Base-by-base conservation (phyloP, 1,140 invertebrate species). In the Aplysia californica region DNA sequence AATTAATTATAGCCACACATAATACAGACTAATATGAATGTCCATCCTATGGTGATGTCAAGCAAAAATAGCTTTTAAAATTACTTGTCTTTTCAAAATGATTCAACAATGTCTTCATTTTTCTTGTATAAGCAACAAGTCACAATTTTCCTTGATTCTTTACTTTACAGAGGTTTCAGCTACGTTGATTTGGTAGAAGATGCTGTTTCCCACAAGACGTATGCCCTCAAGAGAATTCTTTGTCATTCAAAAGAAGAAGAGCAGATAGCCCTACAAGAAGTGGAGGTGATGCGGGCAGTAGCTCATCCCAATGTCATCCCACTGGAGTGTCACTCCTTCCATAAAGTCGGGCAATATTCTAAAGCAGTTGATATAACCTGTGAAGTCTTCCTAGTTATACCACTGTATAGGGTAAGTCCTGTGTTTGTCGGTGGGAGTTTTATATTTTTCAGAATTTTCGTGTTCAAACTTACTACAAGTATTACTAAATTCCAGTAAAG, bases 111-210 rank as follows among this genome's bases (percentile, higher is more conserved):
- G 56, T 33, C 33, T 29, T 71, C 69, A 18, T 36, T 75, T 75
- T 29, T 36, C 73, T 82, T 91, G n/a, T n/a, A n/a, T n/a, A n/a
- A n/a, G n/a, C n/a, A n/a, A n/a, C n/a, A n/a, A n/a, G n/a, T n/a
- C n/a, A n/a, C n/a, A n/a, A n/a, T n/a, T n/a, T n/a, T n/a, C n/a
- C n/a, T n/a, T n/a, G n/a, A n/a, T n/a, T n/a, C n/a, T n/a, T n/a
- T n/a, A n/a, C n/a, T n/a, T n/a, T 92, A 76, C 86, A 96, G 95
- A 33, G 95, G 95, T 26, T 96, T 96, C 84, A 96, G 95, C 86
- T 93, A 93, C 75, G 94, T 97, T 71, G 93, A 94, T 82, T 89
- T 96, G 77, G 93, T 95, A 2, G 94, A 96, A 87, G 94, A 96
- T 89, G 82, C 89, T n/a, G 75, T 90, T n/a, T 94, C 92, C 15